Base-by-base conservation (phyloP, 2,113 vertebrate species). In the Motacilla alba region DNA sequence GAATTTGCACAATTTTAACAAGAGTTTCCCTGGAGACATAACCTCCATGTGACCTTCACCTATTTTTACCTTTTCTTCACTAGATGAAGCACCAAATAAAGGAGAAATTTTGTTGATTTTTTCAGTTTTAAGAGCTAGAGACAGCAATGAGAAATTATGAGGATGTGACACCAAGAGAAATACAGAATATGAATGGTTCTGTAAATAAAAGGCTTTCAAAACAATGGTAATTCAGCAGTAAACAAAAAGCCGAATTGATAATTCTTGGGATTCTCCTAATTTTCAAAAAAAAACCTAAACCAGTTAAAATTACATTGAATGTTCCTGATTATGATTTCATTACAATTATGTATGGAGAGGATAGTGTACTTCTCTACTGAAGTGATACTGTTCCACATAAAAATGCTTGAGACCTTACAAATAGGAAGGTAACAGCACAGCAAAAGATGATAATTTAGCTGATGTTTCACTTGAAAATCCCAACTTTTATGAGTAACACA, bases 1-100 rank as follows among this genome's bases (percentile, higher is more conserved):
- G 50, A 79, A 89, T 96, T 93, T 87, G 66, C 68, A 92, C 67
- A 90, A 33, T 24, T 91, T 44, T 66, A 90, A 39, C 50, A 50
- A 49, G 46, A 67, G 79, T 70, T 76, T 93, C 72, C 64, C 72
- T 88, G 62, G 68, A 86, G 76, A 74, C 31, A 31, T 47, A 92
- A 88, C 37, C 81, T 90, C 67, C 15, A 53, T 33, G 22, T 80
- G 83, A 89, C 83, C 67, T 73, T 94, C 72, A 60, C 27, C 31
- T 66, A 83, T 58, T 96, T 95, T 83, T 50, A 77, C 81, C 58
- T 67, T 87, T 94, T 74, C 33, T 77, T 93, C 16, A 18, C 21
- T 39, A 28, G 49, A 73, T 53, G 41, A 93, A 82, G 58, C 46
- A 79, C 27, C 17, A 52, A 46, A 30, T 47, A 79, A 55, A 15